Base-by-base conservation (phyloP, 2,113 vertebrate species). In the Odocoileus virginianus region DNA sequence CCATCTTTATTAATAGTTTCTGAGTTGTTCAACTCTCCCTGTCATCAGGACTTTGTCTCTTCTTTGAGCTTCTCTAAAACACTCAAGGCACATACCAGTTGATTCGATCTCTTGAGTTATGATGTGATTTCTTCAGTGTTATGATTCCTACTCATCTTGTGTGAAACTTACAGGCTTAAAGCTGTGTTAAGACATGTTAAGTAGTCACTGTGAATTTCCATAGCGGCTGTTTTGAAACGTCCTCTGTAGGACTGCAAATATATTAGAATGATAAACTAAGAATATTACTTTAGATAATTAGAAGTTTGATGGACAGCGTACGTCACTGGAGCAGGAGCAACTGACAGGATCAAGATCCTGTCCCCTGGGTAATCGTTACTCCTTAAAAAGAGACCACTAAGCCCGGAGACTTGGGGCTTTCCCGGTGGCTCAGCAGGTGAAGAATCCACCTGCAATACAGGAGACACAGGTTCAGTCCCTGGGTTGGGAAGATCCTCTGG, bases 41-140 rank as follows among this genome's bases (percentile, higher is more conserved):
- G 5, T 40, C 57, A 33, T 17, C 12, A 90, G 3, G 74, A 54
- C 13, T 93, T 40, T 50, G 19, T 17, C 19, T 1, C n/a, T 19
- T 30, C 21, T 45, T 55, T 14, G 45, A 58, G 5, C 50, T 52
- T 64, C 60, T 57, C 94, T 88, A 64, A 84, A 85, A 55, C 55
- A 7, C 52, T 36, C 6, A 0, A 1, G 19, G 21, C 17, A 30
- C 2, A 0, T 33, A 11, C 19, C 45, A 25, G 50, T 8, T 85
- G 33, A 45, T 43, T 81, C 15, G 3, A 23, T 33, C 55, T 91
- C 71, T 85, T 91, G 15, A 36, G n/a, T 27, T 55, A 25, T 1
- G 0, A 55, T 16, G 13, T 83, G 52, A 83, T 54, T 55, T 83
- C 81, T 83, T 40, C 14, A 25, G 33, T 83, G n/a, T 27, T 55